A percentile compares a stretch with the other conserved stretches of the same genome.
Evolutionary conservation across 37 sponge, comb jelly and placozoan species (phyloP).

Genomic region (Agelas oroides): DNA sequence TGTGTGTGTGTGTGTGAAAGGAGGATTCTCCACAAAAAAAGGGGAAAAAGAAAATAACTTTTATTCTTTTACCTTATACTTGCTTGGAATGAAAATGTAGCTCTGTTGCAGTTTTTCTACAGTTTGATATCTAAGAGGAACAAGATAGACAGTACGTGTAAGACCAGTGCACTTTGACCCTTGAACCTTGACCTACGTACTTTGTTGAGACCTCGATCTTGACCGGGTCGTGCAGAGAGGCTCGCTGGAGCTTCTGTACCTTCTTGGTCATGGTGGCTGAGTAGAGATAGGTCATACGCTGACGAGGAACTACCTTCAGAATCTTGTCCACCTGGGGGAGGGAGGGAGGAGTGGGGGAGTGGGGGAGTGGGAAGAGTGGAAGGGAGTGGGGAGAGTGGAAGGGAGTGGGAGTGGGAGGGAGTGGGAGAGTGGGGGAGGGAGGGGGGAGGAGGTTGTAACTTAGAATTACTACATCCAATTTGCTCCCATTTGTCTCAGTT

Average conservation of each 20-base stretch:
- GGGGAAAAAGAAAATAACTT: not conserved
- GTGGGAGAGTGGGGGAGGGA: no score
- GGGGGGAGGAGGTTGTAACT: no score
- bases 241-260: slow-evolving; percentile 97
- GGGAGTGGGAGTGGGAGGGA: no score
- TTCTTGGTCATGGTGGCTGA: slow-evolving; percentile 99
- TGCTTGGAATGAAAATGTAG: slow-evolving; percentile 96
- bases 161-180: no score
- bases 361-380: no score
- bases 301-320: slow-evolving; percentile 87
- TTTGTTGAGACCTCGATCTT: slow-evolving; percentile 97
- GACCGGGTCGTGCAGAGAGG: slow-evolving; percentile 93
- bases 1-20: not conserved
- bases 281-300: slow-evolving; percentile 92
- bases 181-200: slow-evolving; percentile 44
- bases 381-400: no score
- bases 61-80: slow-evolving; percentile 74
- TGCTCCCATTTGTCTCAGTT: no score
- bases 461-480: no score
- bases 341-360: no score
- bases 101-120: slow-evolving; percentile 96
- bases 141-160: no score
- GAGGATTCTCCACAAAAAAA: not conserved
- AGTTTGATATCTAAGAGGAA: slow-evolving; percentile 77
- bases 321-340: slow-evolving; percentile 89